Evolutionary conservation across 2,888 invertebrate genomes (phyloP), one percentile per base, ranked within the genome.

Genomic region (Operophtera brumata): DNA sequence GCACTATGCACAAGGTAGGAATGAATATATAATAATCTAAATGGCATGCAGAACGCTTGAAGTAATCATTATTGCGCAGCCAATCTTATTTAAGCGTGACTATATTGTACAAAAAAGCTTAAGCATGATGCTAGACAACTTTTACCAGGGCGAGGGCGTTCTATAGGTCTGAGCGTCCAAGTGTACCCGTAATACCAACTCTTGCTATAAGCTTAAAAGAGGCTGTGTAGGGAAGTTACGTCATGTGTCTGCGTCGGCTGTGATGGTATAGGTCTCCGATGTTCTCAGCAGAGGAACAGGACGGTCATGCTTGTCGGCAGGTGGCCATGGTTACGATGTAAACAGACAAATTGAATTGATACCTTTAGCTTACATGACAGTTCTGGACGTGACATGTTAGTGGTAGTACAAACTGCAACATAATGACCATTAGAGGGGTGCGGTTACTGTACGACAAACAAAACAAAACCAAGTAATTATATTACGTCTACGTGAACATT

Each of bases 61-160:
- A 89, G 87, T 90, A 88, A 89, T 90, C 89, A 90, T 88, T 88
- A 90, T 90, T 89, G 90, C 87, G 89, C 89, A 89, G 90, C 89
- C 90, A 89, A 89, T 88, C 90, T 89, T 84, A 84, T 87, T 85
- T 84, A 90, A 90, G 90, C 89, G 89, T 89, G 90, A 88, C 90
- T 90, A 90, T 90, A 88, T 84, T 89, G 86, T 90, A 90, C 89
- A 90, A 88, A 88, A 86, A 90, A 89, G 88, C 88, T 90, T 71
- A 89, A 90, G 90, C 90, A 90, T 89, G 90, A 90, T 89, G 88
- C 90, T 89, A 88, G 86, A 87, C 86, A 89, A 87, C 79, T 88
- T 86, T 84, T 86, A 87, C 89, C 86, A 87, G 89, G 88, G 85
- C 88, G 81, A 86, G 89, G 88, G 87, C 87, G 78, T 77, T 83